A percentile compares a stretch with the other conserved stretches of the same genome.
Conservation (phyloP, 2,888 invertebrate genomes). For the Papilio gigon region DNA sequence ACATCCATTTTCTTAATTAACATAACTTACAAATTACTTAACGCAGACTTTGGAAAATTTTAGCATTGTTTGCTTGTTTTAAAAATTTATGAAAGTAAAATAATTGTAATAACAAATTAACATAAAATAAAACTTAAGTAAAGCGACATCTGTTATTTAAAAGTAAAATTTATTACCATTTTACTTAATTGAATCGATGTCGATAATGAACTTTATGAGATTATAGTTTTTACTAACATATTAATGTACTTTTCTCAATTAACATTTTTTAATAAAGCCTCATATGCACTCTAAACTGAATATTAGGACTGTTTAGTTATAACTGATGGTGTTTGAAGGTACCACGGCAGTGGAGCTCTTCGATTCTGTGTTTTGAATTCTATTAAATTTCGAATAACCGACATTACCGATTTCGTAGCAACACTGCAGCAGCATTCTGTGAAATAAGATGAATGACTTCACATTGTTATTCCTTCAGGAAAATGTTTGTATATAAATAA, state of each 20-base stretch:
- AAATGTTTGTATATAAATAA: background rate
- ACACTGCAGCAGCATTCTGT: background rate
- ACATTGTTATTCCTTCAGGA: background rate
- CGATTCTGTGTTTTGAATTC: background rate
- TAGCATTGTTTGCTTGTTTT: background rate
- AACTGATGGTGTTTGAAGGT: too few species aligned
- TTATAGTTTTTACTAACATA: too few species aligned
- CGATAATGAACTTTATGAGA: too few species aligned
- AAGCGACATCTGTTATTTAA: too few species aligned
- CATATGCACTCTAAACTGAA: too few species aligned
- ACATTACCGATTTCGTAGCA: background rate
- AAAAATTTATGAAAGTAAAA: background rate
- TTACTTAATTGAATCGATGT: too few species aligned
- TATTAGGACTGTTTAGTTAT: too few species aligned
- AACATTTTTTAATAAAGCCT: too few species aligned
- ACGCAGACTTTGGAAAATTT: background rate
- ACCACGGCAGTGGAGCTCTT: too few species aligned
- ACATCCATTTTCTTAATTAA: constrained; percentile 12
- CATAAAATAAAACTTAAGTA: too few species aligned
- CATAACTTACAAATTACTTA: constrained; percentile 7
- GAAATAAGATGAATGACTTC: background rate
- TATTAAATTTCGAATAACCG: background rate
- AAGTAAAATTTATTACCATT: too few species aligned
- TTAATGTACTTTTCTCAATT: too few species aligned
- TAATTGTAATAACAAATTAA: background rate